Conservation (phyloP, 2,888 invertebrate species). For the Hypomecis atomaria region DNA sequence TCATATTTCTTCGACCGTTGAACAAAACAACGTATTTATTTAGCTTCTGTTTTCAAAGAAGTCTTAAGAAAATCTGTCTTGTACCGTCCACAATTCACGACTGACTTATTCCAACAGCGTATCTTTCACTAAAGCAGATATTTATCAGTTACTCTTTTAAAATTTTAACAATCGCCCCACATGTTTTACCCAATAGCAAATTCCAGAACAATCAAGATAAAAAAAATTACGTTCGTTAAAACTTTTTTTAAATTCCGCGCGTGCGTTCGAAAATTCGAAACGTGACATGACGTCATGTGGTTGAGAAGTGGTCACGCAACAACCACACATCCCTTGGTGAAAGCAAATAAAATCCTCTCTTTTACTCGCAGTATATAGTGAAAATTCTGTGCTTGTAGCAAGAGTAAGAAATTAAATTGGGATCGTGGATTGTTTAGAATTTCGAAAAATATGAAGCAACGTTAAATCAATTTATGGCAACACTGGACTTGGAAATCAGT, state of each 20-base stretch:
- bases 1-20: neutral
- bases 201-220: conserved; percentile 35
- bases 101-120: conserved; percentile 2
- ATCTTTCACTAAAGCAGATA: too few species aligned
- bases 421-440: too few species aligned
- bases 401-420: too few species aligned
- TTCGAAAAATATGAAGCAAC: too few species aligned
- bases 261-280: conserved; percentile 58
- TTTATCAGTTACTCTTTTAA: too few species aligned
- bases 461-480: too few species aligned
- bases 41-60: too few species aligned
- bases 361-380: too few species aligned
- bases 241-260: conserved; percentile 41
- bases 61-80: too few species aligned
- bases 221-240: conserved; percentile 40
- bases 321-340: conserved; percentile 68
- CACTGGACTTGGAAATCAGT: too few species aligned
- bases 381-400: too few species aligned
- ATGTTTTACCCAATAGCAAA: conserved; percentile 18
- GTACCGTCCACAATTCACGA: neutral
- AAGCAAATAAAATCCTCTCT: conserved; percentile 58
- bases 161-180: neutral
- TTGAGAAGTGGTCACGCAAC: conserved; percentile 60
- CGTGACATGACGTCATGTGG: conserved; percentile 51
- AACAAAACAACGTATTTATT: too few species aligned